Base-by-base conservation (phyloP, 1,140 invertebrate genomes). In the Drosophila quadrilineata region DNA sequence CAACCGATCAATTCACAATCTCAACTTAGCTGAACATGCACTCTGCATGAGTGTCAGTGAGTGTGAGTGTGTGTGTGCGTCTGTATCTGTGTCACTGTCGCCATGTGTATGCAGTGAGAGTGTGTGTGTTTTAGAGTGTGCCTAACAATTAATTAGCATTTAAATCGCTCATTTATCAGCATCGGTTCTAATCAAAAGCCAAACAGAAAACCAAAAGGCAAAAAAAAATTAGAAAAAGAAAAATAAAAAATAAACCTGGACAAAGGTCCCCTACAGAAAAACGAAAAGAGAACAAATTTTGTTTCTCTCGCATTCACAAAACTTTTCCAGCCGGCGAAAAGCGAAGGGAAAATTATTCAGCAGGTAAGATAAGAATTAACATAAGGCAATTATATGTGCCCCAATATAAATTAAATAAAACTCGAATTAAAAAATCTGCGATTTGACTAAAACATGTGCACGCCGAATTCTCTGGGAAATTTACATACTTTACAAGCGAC, bases 71-170 rank as follows among this genome's bases (percentile, higher is more conserved):
- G 22, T 29, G 16, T 45, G 46, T 14, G 26, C 6, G 21, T 12
- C 16, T 24, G 46, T 3, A 29, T 46, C 46, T 16, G 28, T 48
- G 49, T 62, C 22, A 22, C 9, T 4, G 22, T n/a, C n/a, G n/a
- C n/a, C n/a, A n/a, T 10, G 16, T 31, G 43, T 17, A 36, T 17
- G 14, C n/a, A n/a, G 17, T 10, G 28, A 22, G 45, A 3, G 26
- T 36, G 43, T 28, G 24, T 57, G 46, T 53, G 21, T 12, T 9
- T 26, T 35, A 35, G 21, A 66, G 28, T 52, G 58, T 65, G 58
- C 19, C 35, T 19, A 40, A 58, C 65, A 79, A 79, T 79, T 79
- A 79, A 79, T 79, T 79, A 71, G 65, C 70, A 59, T 71, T 65
- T 36, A 41, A 85, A 85, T 77, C 70, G 73, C 57, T 66, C 60